Evolutionary conservation across 2,888 invertebrate genomes (phyloP).

Genomic region (Siphonodentalium dalli): DNA sequence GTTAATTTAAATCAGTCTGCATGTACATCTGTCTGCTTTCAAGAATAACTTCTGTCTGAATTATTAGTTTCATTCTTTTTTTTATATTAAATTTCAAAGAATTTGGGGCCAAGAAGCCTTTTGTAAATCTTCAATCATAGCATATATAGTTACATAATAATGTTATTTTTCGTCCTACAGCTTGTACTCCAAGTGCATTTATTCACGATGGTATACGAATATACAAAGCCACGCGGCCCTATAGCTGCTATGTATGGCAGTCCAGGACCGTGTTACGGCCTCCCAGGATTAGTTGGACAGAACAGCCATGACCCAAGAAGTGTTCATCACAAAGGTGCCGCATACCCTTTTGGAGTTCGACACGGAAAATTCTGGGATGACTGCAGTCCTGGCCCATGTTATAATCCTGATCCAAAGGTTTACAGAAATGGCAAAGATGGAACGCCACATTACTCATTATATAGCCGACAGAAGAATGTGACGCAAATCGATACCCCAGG

Average conservation of each 20-base stretch:
- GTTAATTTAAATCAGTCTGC: too few relatives aligned
- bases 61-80: too few relatives aligned
- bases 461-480: conserved; percentile 43
- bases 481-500: conserved; percentile 56
- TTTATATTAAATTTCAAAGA: too few relatives aligned
- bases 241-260: conserved; percentile 61
- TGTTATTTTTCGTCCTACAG: not conserved
- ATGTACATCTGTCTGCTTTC: too few relatives aligned
- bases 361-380: conserved; percentile 56
- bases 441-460: conserved; percentile 60
- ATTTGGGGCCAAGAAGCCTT: too few relatives aligned
- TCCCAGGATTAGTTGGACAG: conserved; percentile 57
- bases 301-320: conserved; percentile 57
- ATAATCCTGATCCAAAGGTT: conserved; percentile 46
- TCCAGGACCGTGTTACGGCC: conserved; percentile 60
- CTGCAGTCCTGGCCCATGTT: conserved; percentile 58
- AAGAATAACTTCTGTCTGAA: too few relatives aligned
- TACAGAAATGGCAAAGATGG: conserved; percentile 58
- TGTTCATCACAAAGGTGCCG: conserved; percentile 51
- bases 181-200: not conserved
- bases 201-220: conserved; percentile 44
- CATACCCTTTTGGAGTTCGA: conserved; percentile 55
- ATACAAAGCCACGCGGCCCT: conserved; percentile 54
- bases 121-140: too few relatives aligned
- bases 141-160: not conserved